Evolutionary conservation across 2,797 vertebrate species (phyloP).

Genomic region (Dipus sagitta): DNA sequence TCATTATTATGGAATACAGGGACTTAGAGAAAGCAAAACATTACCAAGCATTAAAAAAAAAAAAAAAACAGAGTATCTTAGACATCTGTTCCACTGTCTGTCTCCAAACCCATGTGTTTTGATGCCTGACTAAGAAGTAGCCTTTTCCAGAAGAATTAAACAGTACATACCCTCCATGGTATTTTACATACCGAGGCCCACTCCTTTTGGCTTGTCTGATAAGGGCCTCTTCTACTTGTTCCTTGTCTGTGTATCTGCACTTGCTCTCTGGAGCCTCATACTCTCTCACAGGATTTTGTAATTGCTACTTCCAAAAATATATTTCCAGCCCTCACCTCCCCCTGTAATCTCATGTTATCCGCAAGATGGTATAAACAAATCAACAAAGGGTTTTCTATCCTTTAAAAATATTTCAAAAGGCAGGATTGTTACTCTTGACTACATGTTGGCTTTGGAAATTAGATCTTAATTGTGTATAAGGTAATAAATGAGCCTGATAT

Average conservation of each 20-base stretch:
- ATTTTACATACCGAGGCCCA: neutral
- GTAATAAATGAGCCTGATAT: conserved; percentile 31
- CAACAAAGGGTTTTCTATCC: neutral
- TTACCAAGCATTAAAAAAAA: neutral
- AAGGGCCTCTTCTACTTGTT: neutral
- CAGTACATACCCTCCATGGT: neutral
- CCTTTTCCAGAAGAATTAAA: neutral
- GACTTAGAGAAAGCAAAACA: conserved; percentile 36
- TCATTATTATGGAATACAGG: conserved; percentile 16
- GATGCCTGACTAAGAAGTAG: neutral
- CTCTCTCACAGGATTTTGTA: neutral
- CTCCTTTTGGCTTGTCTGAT: neutral
- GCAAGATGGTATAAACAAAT: neutral
- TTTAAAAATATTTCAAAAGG: conserved; percentile 17
- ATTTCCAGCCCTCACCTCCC: neutral
- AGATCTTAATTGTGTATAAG: conserved; percentile 39
- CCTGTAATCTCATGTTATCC: neutral
- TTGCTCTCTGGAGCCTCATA: neutral
- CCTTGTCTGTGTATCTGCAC: neutral
- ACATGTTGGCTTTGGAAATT: conserved; percentile 58
- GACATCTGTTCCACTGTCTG: neutral
- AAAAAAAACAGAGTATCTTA: neutral
- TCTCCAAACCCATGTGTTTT: neutral
- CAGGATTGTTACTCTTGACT: neutral
- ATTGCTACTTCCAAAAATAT: neutral